Evolutionary conservation across 2,888 invertebrate species (phyloP).

Genomic region (Nycteola revayana): DNA sequence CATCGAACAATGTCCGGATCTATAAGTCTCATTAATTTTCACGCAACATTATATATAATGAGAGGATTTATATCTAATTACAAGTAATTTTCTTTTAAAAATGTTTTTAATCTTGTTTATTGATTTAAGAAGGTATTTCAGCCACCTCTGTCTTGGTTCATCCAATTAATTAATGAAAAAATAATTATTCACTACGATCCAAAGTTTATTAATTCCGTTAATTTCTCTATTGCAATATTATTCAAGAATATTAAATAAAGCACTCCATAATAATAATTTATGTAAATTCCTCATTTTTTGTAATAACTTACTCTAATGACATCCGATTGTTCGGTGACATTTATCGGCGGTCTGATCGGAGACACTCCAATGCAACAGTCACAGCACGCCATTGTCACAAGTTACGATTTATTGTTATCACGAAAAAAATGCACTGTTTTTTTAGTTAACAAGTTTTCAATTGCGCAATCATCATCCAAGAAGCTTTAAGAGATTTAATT

Average conservation of each 20-base stretch:
- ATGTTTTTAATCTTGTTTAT: no score
- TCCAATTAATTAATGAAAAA: no score
- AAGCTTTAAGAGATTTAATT: constrained; percentile 25
- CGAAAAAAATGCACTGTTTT: constrained; percentile 55
- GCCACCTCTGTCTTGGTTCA: no score
- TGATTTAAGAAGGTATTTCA: no score
- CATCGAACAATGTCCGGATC: constrained; percentile 47
- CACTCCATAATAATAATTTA: no score
- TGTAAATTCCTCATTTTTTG: no score
- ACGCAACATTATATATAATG: constrained; percentile 22
- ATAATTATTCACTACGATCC: no score
- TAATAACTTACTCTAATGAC: constrained; percentile 86
- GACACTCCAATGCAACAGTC: constrained; percentile 85
- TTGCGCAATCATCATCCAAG: constrained; percentile 60
- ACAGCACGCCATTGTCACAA: constrained; percentile 82
- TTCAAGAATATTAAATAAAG: no score
- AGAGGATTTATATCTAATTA: background rate
- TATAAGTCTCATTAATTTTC: constrained; percentile 35
- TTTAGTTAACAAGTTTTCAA: constrained; percentile 42
- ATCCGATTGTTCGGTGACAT: constrained; percentile 87
- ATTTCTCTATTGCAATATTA: no score
- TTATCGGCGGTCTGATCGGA: constrained; percentile 89
- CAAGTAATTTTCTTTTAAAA: background rate
- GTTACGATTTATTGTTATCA: constrained; percentile 43
- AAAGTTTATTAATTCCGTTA: no score